These are phyloP conservation scores for Eufriesea mexicana DNA, from an alignment of 1,140 invertebrate species.

Conservation along the genomic window DNA sequence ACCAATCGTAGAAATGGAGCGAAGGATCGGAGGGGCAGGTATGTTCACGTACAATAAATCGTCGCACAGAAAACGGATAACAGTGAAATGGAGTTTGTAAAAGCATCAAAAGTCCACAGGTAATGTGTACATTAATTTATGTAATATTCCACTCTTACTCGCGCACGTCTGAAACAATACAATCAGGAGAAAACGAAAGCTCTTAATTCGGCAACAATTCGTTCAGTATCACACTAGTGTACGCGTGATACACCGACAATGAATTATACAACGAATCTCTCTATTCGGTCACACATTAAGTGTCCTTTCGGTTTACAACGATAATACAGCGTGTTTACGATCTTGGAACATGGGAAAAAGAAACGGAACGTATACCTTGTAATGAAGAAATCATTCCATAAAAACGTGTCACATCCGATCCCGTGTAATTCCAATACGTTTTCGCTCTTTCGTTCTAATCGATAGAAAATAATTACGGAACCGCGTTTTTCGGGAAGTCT, in stretches of 20 bases:
- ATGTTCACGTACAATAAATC: background rate
- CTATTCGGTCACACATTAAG: conserved; percentile 7
- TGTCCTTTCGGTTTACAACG: conserved; percentile 12
- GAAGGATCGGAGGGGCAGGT: background rate
- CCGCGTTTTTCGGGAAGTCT: background rate
- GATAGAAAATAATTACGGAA: conserved; percentile 19
- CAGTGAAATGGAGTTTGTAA: conserved; percentile 2
- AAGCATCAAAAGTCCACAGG: conserved; percentile 5
- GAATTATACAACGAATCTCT: conserved; percentile 19
- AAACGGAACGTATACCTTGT: background rate
- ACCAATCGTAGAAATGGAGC: background rate
- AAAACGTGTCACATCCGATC: conserved; percentile 43
- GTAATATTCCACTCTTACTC: conserved; percentile 35
- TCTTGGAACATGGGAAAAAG: background rate
- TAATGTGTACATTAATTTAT: conserved; percentile 51
- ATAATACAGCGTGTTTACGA: conserved; percentile 17
- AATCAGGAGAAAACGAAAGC: conserved; percentile 25
- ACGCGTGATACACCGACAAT: conserved; percentile 28
- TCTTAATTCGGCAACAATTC: conserved; percentile 23
- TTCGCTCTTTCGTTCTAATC: background rate
- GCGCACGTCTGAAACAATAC: conserved; percentile 20
- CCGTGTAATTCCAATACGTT: conserved; percentile 15
- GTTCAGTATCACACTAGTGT: conserved; percentile 16
- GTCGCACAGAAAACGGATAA: background rate
- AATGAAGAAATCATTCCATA: conserved; percentile 3